phyloP scores from a whole-genome alignment of 2,113 vertebrate species.

The Martes martes region DNA sequence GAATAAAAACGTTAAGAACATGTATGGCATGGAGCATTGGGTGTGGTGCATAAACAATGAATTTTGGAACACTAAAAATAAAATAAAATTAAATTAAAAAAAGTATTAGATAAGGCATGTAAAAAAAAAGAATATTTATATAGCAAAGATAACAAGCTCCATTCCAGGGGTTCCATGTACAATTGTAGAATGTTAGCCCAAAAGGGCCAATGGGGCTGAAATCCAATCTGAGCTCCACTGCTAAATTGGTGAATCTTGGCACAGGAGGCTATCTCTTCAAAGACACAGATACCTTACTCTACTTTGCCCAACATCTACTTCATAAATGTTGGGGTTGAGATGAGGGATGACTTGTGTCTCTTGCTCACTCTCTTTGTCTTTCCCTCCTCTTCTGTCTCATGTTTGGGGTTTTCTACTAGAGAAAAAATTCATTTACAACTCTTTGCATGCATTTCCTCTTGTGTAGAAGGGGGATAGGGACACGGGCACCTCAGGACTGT shows the following conservation, averaged over 20 bases:
- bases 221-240: background rate
- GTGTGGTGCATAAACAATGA: too few species aligned
- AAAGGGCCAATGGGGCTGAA: background rate
- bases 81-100: too few species aligned
- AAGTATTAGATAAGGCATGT: too few species aligned
- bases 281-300: background rate
- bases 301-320: background rate
- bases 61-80: too few species aligned
- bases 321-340: background rate
- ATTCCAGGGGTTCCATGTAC: background rate
- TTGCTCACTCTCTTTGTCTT: too few species aligned
- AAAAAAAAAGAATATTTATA: background rate
- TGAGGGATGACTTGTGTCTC: background rate
- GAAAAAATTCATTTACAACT: background rate
- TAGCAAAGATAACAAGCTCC: background rate
- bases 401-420: background rate
- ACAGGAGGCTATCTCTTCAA: background rate
- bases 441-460: constrained; percentile 7
- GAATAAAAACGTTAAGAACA: background rate
- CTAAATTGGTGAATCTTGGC: background rate
- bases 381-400: background rate
- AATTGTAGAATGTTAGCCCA: background rate
- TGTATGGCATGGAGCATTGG: too few species aligned
- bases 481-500: background rate
- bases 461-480: background rate